phyloP scores from a whole-genome alignment of 1,140 invertebrate genomes.

The Ceratosolen fusciceps region DNA sequence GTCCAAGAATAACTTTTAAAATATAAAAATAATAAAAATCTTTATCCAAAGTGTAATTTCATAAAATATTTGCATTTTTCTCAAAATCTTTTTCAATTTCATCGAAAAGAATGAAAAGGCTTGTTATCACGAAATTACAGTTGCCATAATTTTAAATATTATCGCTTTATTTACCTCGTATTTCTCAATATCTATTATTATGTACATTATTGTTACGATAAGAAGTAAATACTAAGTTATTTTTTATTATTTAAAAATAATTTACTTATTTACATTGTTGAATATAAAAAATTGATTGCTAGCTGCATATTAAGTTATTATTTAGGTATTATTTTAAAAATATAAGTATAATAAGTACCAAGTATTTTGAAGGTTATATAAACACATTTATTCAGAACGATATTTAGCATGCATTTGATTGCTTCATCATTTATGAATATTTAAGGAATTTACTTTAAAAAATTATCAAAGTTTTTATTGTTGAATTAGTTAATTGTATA shows the following conservation, averaged over 20 bases:
- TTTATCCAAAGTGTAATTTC: too few relatives aligned
- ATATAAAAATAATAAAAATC: too few relatives aligned
- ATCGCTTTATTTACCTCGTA: too few relatives aligned
- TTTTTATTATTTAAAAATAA: neutral
- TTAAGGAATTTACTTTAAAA: neutral
- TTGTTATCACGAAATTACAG: too few relatives aligned
- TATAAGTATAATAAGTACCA: neutral
- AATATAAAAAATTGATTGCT: neutral
- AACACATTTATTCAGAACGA: neutral
- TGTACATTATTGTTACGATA: neutral
- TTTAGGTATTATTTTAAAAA: neutral
- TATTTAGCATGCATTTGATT: neutral
- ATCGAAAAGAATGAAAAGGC: too few relatives aligned
- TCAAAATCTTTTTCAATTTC: too few relatives aligned
- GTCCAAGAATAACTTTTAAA: too few relatives aligned
- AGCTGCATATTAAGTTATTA: neutral
- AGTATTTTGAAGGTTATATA: neutral
- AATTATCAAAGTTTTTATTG: neutral
- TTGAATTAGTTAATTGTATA: neutral
- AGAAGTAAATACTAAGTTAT: neutral
- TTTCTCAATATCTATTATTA: neutral
- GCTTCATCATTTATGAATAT: slow-evolving; percentile 1
- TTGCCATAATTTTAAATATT: too few relatives aligned
- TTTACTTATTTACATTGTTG: neutral
- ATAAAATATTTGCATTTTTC: too few relatives aligned